phyloP scores from a whole-genome alignment of 1,140 invertebrate species.

The Arctopsyche grandis region DNA sequence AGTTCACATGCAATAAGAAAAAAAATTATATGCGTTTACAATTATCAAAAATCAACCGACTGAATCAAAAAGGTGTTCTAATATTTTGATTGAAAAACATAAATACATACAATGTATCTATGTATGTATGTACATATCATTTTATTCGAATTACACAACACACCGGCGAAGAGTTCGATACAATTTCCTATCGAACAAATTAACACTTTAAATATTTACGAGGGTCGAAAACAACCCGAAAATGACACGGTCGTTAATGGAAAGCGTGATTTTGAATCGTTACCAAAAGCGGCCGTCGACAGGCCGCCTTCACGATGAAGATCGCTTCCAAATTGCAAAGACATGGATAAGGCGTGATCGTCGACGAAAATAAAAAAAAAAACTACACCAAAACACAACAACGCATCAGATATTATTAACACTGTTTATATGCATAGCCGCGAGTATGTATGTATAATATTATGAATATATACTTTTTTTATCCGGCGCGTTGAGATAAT shows the following conservation, averaged over 20 bases:
- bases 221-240: neutral
- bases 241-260: slow-evolving; percentile 27
- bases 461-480: neutral
- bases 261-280: slow-evolving; percentile 29
- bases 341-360: slow-evolving; percentile 33
- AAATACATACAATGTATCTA: too few species aligned
- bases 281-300: slow-evolving; percentile 14
- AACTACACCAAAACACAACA: neutral
- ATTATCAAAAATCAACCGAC: too few species aligned
- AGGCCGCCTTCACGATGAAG: slow-evolving; percentile 7
- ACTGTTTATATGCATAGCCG: neutral
- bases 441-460: neutral
- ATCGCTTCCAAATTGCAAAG: slow-evolving; percentile 32
- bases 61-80: too few species aligned
- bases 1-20: too few species aligned
- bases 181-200: neutral
- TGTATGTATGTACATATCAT: too few species aligned
- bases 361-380: neutral
- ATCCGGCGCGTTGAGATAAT: too few species aligned
- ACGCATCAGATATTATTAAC: slow-evolving; percentile 7
- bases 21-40: too few species aligned
- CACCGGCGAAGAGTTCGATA: neutral
- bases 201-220: slow-evolving; percentile 21
- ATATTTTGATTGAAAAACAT: too few species aligned
- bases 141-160: too few species aligned